These are phyloP conservation scores for Hermaeophaga mercurialis DNA, from an alignment of 2,888 invertebrate genomes.

Conservation along the genomic window DNA sequence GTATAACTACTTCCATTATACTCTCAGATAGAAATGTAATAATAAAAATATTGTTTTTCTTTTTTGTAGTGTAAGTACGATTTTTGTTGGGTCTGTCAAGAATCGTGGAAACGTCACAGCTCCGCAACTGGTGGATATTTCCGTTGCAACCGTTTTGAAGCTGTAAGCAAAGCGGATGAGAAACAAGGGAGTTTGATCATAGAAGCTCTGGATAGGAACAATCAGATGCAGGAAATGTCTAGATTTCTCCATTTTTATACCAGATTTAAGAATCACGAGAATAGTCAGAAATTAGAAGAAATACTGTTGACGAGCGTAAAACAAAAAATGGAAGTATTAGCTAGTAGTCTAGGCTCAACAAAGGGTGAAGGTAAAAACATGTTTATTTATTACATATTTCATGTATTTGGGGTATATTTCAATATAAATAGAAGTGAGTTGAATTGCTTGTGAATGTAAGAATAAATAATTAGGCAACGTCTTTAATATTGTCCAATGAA, in stretches of 20 bases:
- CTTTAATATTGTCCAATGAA: too few relatives aligned
- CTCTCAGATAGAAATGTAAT: too few relatives aligned
- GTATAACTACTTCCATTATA: too few relatives aligned
- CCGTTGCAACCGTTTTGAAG: constrained; percentile 66
- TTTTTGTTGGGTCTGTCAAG: constrained; percentile 75
- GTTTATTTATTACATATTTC: not conserved
- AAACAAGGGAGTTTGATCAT: constrained; percentile 63
- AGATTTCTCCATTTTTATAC: constrained; percentile 71
- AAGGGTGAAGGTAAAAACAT: constrained; percentile 54
- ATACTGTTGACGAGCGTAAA: constrained; percentile 64
- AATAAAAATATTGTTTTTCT: too few relatives aligned
- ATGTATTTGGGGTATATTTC: too few relatives aligned
- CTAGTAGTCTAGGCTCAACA: constrained; percentile 59
- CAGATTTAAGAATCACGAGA: constrained; percentile 68
- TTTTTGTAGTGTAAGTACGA: constrained; percentile 69
- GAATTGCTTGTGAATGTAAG: too few relatives aligned
- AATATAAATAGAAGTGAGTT: too few relatives aligned
- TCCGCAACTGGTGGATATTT: constrained; percentile 74
- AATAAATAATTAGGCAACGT: too few relatives aligned
- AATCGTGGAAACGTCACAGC: constrained; percentile 72
- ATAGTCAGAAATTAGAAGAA: constrained; percentile 67
- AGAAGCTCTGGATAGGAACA: constrained; percentile 65
- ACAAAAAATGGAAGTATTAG: constrained; percentile 67
- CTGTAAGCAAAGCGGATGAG: constrained; percentile 67
- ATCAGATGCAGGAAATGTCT: constrained; percentile 66